Evolutionary conservation across 2,888 invertebrate species (phyloP).

Genomic region (Emesis furor): DNA sequence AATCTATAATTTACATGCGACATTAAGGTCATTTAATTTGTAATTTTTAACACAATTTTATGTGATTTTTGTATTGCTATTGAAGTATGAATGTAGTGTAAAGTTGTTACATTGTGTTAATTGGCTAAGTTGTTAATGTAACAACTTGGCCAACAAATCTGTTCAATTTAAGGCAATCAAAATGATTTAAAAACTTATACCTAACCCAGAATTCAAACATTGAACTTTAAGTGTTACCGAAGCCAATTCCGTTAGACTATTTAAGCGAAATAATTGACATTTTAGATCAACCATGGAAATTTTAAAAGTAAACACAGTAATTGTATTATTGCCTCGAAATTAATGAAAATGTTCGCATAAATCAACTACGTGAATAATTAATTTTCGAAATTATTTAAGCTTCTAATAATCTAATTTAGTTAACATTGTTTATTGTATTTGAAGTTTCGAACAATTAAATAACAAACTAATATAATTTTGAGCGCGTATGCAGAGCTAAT

Average conservation of each 20-base stretch:
- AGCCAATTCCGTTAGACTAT: neutral
- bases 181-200: no score
- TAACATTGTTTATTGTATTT: neutral
- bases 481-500: neutral
- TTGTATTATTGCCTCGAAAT: neutral
- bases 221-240: no score
- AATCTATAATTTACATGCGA: no score
- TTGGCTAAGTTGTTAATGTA: no score
- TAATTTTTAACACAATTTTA: no score
- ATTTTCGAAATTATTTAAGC: neutral
- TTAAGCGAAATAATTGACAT: neutral
- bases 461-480: neutral
- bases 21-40: no score
- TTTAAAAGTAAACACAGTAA: neutral
- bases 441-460: neutral
- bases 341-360: neutral
- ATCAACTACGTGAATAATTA: neutral
- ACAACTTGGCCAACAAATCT: no score
- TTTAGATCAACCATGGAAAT: neutral
- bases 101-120: no score
- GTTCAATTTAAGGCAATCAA: no score
- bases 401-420: neutral
- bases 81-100: no score
- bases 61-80: no score
- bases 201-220: no score